Conservation (phyloP, 1,140 invertebrate genomes). For the Ips nitidus region DNA sequence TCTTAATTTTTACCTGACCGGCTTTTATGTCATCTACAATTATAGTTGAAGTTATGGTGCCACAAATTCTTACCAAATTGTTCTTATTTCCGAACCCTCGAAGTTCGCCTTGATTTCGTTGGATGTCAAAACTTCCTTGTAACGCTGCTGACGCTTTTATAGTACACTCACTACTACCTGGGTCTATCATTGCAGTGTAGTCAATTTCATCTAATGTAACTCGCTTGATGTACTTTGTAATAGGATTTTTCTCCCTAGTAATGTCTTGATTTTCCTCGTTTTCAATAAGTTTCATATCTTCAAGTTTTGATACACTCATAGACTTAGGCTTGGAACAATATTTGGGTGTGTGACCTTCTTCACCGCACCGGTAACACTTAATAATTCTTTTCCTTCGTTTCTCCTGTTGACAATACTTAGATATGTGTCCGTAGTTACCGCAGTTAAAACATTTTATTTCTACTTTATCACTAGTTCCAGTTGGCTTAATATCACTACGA, state of each 20-base stretch:
- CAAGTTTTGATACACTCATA: background rate
- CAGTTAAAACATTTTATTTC: background rate
- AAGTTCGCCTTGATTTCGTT: background rate
- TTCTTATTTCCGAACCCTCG: background rate
- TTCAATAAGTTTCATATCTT: background rate
- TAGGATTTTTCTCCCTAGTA: background rate
- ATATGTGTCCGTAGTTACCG: background rate
- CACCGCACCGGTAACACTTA: background rate
- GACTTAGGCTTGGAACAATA: background rate
- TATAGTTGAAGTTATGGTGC: background rate
- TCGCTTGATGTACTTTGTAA: constrained; percentile 1
- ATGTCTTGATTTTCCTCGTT: background rate
- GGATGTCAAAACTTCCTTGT: background rate
- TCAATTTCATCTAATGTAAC: background rate
- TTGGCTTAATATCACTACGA: background rate
- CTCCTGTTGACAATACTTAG: background rate
- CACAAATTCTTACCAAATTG: background rate
- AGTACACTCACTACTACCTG: background rate
- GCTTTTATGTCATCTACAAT: background rate
- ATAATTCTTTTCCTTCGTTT: too few species aligned
- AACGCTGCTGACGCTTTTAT: background rate
- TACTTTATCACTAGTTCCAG: background rate
- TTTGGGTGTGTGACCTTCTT: background rate
- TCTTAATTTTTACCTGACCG: background rate
- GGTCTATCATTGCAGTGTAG: background rate